These are phyloP conservation scores for Atta cephalotes DNA, from an alignment of 1,140 invertebrate species.

Conservation along the genomic window DNA sequence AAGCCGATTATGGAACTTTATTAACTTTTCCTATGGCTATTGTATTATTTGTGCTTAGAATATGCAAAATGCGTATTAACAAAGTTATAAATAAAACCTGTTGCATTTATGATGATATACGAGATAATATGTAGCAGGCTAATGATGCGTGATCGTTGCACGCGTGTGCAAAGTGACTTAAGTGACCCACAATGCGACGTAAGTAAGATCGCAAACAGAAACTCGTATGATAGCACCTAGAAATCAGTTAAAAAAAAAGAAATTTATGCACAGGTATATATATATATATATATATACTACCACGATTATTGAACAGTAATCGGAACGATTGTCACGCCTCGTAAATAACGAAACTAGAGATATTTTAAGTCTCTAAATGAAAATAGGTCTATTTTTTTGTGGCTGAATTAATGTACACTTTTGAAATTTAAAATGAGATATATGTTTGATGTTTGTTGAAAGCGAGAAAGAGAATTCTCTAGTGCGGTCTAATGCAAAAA, in stretches of 20 bases:
- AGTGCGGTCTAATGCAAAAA: too few relatives aligned
- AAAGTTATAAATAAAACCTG: neutral
- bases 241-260: conserved; percentile 5
- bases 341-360: neutral
- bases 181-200: neutral
- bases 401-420: too few relatives aligned
- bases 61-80: conserved; percentile 20
- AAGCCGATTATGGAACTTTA: neutral
- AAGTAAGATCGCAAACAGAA: conserved; percentile 48
- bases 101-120: conserved; percentile 14
- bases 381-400: too few relatives aligned
- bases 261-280: neutral
- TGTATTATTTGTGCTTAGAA: conserved; percentile 4
- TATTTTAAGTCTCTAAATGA: too few relatives aligned
- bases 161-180: neutral
- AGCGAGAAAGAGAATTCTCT: too few relatives aligned
- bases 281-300: too few relatives aligned
- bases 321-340: neutral
- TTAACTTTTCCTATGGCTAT: conserved; percentile 18
- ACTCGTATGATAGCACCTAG: conserved; percentile 7
- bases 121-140: conserved; percentile 33
- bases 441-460: too few relatives aligned
- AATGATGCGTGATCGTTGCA: conserved; percentile 13
- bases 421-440: too few relatives aligned
- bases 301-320: conserved; percentile 14